Percentiles rank a stretch among this genome's conserved stretches.
phyloP scores from a whole-genome alignment of 2,797 vertebrate genomes.

The Anguilla obscura region DNA sequence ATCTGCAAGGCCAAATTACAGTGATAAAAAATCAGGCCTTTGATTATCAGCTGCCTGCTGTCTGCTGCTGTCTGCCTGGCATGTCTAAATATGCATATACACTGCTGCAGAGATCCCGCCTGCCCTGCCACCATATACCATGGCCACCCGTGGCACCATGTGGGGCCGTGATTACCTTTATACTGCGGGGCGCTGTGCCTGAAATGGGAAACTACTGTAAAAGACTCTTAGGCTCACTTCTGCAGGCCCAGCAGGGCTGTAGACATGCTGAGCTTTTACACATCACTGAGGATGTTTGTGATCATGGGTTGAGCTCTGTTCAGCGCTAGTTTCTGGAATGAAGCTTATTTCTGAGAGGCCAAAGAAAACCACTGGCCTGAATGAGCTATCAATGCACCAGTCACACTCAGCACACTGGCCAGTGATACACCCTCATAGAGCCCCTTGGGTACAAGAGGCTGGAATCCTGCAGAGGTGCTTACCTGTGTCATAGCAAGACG shows the following conservation, averaged over 20 bases:
- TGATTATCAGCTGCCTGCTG: conserved; percentile 26
- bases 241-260: not conserved
- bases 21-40: conserved; percentile 20
- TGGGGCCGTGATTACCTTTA: not conserved
- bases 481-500: conserved; percentile 80
- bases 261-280: not conserved
- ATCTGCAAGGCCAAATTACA: conserved; percentile 2
- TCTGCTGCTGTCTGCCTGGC: not conserved
- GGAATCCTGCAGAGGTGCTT: conserved; percentile 2
- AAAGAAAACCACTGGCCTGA: not conserved
- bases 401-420: not conserved
- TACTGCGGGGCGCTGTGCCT: not conserved
- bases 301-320: not conserved
- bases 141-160: not conserved
- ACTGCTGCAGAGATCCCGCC: not conserved
- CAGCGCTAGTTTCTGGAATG: not conserved
- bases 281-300: not conserved
- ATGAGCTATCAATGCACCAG: not conserved
- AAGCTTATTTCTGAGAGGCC: not conserved
- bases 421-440: not conserved
- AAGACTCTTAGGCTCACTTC: not conserved
- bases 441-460: not conserved
- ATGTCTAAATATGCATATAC: not conserved
- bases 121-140: not conserved
- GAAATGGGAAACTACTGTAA: not conserved